phyloP scores from a whole-genome alignment of 1,140 invertebrate genomes.

The Aphaenogaster ashmeadi region DNA sequence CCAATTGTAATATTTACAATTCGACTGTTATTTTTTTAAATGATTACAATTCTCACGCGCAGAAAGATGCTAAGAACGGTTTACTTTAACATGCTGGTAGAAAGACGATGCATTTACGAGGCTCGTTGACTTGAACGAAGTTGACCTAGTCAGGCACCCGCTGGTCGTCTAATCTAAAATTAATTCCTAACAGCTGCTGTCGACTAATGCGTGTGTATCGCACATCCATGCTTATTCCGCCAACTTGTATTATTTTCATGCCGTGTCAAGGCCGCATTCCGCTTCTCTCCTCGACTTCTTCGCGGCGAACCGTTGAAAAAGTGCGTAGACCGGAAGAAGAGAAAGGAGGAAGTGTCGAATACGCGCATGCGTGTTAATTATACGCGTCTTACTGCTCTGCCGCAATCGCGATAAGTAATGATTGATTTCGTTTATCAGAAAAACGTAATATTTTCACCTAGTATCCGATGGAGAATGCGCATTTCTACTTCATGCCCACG shows the following conservation, averaged over 20 bases:
- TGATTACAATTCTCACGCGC: constrained; percentile 11
- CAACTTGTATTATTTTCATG: constrained; percentile 82
- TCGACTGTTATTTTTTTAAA: not conserved
- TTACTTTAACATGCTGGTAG: constrained; percentile 19
- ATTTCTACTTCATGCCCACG: not conserved
- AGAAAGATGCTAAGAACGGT: not conserved
- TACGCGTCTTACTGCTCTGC: constrained; percentile 19
- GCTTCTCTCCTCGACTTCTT: constrained; percentile 24
- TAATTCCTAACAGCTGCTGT: constrained; percentile 85
- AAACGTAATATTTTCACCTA: constrained; percentile 11
- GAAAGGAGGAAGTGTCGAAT: constrained; percentile 55
- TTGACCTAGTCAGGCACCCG: constrained; percentile 82
- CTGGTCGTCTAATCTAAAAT: constrained; percentile 86
- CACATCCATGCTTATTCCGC: constrained; percentile 70
- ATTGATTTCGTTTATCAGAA: constrained; percentile 40
- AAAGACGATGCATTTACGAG: constrained; percentile 65
- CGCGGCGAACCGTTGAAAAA: constrained; percentile 16
- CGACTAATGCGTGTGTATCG: constrained; percentile 72
- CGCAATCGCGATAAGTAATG: constrained; percentile 48
- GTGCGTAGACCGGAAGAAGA: constrained; percentile 50
- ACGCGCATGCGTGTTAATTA: constrained; percentile 38
- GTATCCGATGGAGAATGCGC: constrained; percentile 9
- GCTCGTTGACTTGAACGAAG: constrained; percentile 77
- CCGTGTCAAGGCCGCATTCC: constrained; percentile 82
- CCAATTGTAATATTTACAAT: not conserved